phyloP scores from a whole-genome alignment of 2,888 invertebrate species.

The Cetonia aurata region DNA sequence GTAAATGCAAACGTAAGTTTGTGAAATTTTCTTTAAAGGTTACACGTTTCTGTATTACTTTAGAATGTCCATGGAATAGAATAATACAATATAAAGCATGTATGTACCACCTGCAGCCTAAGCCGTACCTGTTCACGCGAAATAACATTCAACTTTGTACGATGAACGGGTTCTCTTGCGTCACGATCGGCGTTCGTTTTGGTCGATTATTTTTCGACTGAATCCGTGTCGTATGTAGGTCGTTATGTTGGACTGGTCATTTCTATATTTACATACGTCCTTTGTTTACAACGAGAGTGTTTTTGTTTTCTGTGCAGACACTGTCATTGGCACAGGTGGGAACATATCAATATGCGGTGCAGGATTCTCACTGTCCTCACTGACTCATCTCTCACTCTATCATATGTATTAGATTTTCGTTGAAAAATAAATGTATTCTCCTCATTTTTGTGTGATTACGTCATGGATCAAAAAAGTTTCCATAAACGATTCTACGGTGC shows the following conservation, averaged over 20 bases:
- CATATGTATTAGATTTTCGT: not conserved
- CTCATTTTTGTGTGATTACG: too few relatives aligned
- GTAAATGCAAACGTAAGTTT: too few relatives aligned
- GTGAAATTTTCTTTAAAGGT: too few relatives aligned
- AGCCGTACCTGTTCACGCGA: constrained; percentile 15
- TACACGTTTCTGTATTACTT: too few relatives aligned
- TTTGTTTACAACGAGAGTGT: constrained; percentile 39
- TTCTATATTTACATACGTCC: constrained; percentile 44
- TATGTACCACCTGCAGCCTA: not conserved
- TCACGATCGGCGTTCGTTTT: constrained; percentile 28
- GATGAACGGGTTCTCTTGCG: constrained; percentile 37
- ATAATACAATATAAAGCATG: not conserved
- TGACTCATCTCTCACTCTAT: not conserved
- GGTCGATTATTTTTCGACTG: constrained; percentile 35
- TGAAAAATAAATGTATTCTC: not conserved
- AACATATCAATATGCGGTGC: constrained; percentile 8
- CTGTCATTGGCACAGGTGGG: constrained; percentile 17
- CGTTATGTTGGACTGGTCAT: constrained; percentile 40
- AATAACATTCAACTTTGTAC: constrained; percentile 35
- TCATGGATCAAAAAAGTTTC: too few relatives aligned
- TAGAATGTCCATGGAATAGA: not conserved
- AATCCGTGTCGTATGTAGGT: constrained; percentile 34
- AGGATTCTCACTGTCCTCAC: not conserved
- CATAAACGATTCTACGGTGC: too few relatives aligned
- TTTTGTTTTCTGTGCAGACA: constrained; percentile 31